Conservation (phyloP, 2,797 vertebrate species). For the Simalia tracyae region DNA sequence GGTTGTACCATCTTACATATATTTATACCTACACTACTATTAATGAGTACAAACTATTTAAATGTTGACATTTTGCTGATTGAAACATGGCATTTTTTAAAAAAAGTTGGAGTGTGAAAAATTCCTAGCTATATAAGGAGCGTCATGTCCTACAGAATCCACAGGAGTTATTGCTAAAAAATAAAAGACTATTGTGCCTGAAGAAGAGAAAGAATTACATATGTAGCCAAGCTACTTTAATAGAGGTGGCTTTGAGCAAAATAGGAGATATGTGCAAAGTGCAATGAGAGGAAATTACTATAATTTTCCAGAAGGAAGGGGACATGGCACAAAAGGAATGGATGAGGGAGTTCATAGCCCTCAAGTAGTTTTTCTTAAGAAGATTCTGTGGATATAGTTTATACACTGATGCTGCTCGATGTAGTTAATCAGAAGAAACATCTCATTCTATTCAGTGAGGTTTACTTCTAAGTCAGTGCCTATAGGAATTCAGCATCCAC, state of each 20-base stretch:
- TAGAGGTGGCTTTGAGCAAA: conserved; percentile 46
- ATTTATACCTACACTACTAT: conserved; percentile 11
- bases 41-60: not conserved
- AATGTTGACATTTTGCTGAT: conserved; percentile 33
- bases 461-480: not conserved
- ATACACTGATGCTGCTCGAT: not conserved
- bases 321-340: conserved; percentile 39
- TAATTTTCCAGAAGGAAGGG: conserved; percentile 58
- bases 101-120: conserved; percentile 9
- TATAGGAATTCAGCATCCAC: not conserved
- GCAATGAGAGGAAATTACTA: conserved; percentile 60
- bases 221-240: conserved; percentile 28
- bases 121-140: not conserved
- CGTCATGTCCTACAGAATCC: conserved; percentile 1
- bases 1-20: not conserved
- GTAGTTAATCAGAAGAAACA: not conserved
- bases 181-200: conserved; percentile 46
- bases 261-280: conserved; percentile 54
- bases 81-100: conserved; percentile 26
- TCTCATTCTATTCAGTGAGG: not conserved
- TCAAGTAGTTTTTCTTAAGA: not conserved
- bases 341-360: conserved; percentile 38
- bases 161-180: conserved; percentile 29
- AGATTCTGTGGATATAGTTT: not conserved
- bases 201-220: conserved; percentile 42